These are phyloP conservation scores for Agrochola circellaris DNA, from an alignment of 2,888 invertebrate genomes.

Conservation along the genomic window DNA sequence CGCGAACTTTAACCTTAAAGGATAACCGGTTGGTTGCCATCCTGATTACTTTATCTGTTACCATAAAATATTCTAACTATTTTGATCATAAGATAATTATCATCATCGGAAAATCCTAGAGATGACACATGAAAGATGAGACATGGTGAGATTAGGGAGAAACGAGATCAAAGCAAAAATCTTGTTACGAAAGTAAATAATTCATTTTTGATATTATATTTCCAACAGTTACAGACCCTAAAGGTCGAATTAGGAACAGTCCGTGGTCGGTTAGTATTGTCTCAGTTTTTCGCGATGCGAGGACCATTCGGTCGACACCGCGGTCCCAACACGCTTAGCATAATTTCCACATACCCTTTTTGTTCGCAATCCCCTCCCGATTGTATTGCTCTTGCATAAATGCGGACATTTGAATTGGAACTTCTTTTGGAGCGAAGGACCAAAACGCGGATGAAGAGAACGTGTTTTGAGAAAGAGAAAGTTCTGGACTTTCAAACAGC, in stretches of 20 bases:
- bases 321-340: conserved; percentile 61
- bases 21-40: no score
- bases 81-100: no score
- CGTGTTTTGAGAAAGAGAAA: conserved; percentile 17
- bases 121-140: neutral
- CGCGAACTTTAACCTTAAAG: no score
- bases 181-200: neutral
- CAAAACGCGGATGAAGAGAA: conserved; percentile 7
- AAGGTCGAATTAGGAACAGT: conserved; percentile 42
- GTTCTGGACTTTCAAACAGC: conserved; percentile 5
- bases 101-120: neutral
- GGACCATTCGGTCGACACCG: conserved; percentile 39
- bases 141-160: neutral
- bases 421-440: conserved; percentile 33
- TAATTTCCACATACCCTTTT: conserved; percentile 66
- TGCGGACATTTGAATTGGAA: conserved; percentile 50
- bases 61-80: neutral
- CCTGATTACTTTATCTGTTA: no score
- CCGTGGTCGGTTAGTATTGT: conserved; percentile 45
- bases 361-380: conserved; percentile 53
- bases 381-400: conserved; percentile 61
- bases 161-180: neutral
- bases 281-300: conserved; percentile 56
- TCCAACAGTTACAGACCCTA: neutral
- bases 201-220: neutral